These are phyloP conservation scores for Acanthosepion esculentum DNA, from an alignment of 2,888 invertebrate genomes.

Conservation along the genomic window DNA sequence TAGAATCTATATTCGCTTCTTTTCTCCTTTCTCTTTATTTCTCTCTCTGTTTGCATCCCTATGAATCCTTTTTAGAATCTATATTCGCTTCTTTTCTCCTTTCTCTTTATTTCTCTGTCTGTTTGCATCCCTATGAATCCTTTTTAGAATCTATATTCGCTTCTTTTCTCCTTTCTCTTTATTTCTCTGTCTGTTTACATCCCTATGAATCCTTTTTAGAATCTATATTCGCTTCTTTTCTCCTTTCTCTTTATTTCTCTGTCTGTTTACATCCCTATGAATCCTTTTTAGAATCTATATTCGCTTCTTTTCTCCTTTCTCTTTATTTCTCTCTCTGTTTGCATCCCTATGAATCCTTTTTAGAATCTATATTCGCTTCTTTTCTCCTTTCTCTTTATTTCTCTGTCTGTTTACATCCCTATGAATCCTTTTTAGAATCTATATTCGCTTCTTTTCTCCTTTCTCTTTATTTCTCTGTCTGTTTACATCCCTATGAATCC, in stretches of 20 bases:
- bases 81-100: background rate
- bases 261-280: background rate
- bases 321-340: background rate
- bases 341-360: too few species aligned
- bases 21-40: background rate
- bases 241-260: background rate
- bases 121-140: too few species aligned
- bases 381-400: background rate
- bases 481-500: too few species aligned
- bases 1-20: background rate
- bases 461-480: background rate
- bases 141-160: background rate
- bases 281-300: too few species aligned
- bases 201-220: too few species aligned
- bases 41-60: background rate
- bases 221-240: background rate
- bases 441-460: background rate
- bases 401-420: background rate
- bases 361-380: background rate
- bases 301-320: background rate
- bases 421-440: too few species aligned
- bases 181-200: background rate
- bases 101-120: background rate
- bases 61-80: too few species aligned
- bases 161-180: background rate